Evolutionary conservation across 2,797 vertebrate species (phyloP).

Genomic region (Champsocephalus esox): DNA sequence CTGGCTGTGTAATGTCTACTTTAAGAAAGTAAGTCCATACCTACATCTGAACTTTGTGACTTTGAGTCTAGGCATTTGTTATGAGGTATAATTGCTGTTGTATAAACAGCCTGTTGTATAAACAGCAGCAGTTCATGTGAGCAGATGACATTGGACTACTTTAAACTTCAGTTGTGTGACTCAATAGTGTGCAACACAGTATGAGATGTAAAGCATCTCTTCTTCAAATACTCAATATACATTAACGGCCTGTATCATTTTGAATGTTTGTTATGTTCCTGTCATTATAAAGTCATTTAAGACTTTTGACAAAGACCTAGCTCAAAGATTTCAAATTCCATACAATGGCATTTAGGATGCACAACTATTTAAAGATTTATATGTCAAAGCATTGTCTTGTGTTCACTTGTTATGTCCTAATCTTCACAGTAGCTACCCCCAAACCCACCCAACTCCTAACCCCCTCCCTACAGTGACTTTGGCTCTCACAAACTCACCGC

Average conservation of each 20-base stretch:
- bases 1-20: background rate
- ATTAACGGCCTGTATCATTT: background rate
- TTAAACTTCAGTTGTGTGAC: slow-evolving; percentile 6
- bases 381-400: background rate
- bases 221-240: background rate
- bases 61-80: background rate
- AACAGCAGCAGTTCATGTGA: background rate
- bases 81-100: background rate
- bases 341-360: background rate
- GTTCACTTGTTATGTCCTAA: background rate
- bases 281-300: background rate
- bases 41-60: slow-evolving; percentile 26
- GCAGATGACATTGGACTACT: background rate
- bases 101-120: slow-evolving; percentile 21
- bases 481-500: slow-evolving; percentile 9
- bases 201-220: background rate
- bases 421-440: background rate
- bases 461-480: slow-evolving; percentile 14
- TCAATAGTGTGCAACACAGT: background rate
- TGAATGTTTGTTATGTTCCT: background rate
- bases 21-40: background rate
- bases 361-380: background rate
- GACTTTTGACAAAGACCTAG: background rate
- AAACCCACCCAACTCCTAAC: slow-evolving; percentile 4
- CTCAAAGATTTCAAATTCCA: background rate